These are phyloP conservation scores for Bombus fervidus DNA, from an alignment of 1,140 invertebrate species.

Conservation along the genomic window DNA sequence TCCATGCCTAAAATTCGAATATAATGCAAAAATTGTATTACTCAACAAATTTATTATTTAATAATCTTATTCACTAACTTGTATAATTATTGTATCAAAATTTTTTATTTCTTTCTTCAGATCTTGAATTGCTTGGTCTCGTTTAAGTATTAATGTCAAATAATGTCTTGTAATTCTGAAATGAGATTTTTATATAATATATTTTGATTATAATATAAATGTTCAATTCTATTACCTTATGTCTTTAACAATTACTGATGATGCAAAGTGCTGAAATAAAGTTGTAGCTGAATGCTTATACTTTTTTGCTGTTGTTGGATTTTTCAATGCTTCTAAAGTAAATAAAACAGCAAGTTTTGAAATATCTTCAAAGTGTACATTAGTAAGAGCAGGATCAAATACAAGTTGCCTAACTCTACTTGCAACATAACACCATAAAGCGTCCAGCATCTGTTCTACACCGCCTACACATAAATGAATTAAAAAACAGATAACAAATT, in stretches of 20 bases:
- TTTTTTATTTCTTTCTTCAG: slow-evolving; percentile 70
- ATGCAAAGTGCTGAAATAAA: slow-evolving; percentile 78
- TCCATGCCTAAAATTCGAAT: slow-evolving; percentile 74
- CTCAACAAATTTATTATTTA: background rate
- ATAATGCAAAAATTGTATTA: slow-evolving; percentile 1
- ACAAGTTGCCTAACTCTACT: slow-evolving; percentile 75
- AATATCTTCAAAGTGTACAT: slow-evolving; percentile 71
- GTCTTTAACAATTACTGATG: slow-evolving; percentile 77
- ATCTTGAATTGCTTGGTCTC: slow-evolving; percentile 52
- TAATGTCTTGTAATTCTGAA: slow-evolving; percentile 76
- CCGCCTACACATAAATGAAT: slow-evolving; percentile 28
- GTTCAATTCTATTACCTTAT: slow-evolving; percentile 67
- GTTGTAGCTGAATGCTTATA: slow-evolving; percentile 74
- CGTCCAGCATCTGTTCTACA: slow-evolving; percentile 70
- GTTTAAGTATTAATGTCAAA: slow-evolving; percentile 69
- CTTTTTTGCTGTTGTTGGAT: slow-evolving; percentile 71
- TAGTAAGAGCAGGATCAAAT: slow-evolving; percentile 65
- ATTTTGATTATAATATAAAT: slow-evolving; percentile 34
- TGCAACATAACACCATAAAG: slow-evolving; percentile 76
- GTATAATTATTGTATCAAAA: slow-evolving; percentile 74
- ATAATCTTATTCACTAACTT: slow-evolving; percentile 64
- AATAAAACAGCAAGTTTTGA: slow-evolving; percentile 77
- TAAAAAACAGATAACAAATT: background rate
- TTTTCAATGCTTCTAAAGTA: slow-evolving; percentile 75
- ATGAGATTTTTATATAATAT: slow-evolving; percentile 36